Percentiles rank a stretch among this genome's conserved stretches.
Conservation (phyloP, 2,797 vertebrate genomes). For the Semaprochilodus insignis region DNA sequence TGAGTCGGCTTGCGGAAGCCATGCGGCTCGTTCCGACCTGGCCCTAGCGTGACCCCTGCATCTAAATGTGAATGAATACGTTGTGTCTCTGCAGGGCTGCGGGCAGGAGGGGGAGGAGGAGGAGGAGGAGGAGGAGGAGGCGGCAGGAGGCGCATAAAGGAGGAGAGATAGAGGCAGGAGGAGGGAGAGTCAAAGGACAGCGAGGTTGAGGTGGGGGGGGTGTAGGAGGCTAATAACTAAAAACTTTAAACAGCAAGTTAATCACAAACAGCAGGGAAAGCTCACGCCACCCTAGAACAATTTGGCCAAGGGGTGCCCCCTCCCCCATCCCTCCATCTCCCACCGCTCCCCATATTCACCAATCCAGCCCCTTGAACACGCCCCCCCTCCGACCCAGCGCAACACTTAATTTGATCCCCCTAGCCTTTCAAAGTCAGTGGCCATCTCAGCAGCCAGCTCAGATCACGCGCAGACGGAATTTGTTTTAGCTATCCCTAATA, state of each 20-base stretch:
- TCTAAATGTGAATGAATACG: constrained; percentile 89
- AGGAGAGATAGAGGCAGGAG: constrained; percentile 41
- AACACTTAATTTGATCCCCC: constrained; percentile 74
- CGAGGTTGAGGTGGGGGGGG: constrained; percentile 38
- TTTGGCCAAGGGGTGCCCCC: constrained; percentile 49
- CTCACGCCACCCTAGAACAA: constrained; percentile 77
- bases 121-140: constrained; percentile 52
- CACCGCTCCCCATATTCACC: constrained; percentile 39
- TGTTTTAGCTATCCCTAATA: constrained; percentile 38
- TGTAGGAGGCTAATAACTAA: constrained; percentile 76
- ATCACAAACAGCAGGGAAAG: constrained; percentile 83
- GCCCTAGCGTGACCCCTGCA: constrained; percentile 84
- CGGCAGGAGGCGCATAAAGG: constrained; percentile 54
- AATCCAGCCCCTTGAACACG: constrained; percentile 49
- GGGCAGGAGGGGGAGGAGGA: constrained; percentile 60
- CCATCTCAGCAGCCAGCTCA: constrained; percentile 63
- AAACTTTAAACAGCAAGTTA: constrained; percentile 82
- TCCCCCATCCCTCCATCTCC: constrained; percentile 22
- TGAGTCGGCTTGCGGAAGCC: constrained; percentile 76
- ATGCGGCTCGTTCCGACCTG: constrained; percentile 74
- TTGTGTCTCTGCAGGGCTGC: constrained; percentile 81
- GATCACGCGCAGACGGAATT: constrained; percentile 44
- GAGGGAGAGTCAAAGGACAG: constrained; percentile 64
- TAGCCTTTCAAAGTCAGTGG: constrained; percentile 70
- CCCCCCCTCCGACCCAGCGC: constrained; percentile 61